Base-by-base conservation (phyloP, 2,113 vertebrate genomes). In the Nansenia antarctica region DNA sequence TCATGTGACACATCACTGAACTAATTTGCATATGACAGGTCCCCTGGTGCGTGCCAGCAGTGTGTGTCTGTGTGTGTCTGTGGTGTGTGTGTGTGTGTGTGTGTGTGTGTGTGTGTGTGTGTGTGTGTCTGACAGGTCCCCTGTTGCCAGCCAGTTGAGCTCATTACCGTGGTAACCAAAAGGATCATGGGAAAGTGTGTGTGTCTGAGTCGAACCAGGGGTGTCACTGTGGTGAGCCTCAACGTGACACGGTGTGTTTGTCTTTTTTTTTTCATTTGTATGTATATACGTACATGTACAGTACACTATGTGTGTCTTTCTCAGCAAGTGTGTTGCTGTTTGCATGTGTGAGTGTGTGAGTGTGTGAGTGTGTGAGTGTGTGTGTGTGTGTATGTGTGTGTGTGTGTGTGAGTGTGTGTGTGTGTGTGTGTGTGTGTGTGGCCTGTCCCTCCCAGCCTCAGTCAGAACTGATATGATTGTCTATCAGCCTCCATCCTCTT, bases 1-100 rank as follows among this genome's bases (percentile, higher is more conserved):
- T 82, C 79, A 81, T 80, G 85, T 88, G 86, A 86, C 83, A 87
- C 81, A 81, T 87, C 88, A 87, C 73, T 80, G 30, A 83, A 74
- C 84, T 89, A 85, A 89, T 90, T 88, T 88, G 81, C 75, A 86
- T 72, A 83, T 88, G 90, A 88, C 88, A 89, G 87, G 82, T 88
- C 86, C 83, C 82, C 79, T 85, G 77, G 80, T 83, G 83, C 78
- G 37, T 85, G 84, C 74, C 31, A 29, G 65, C 76, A 68, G 81
- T 77, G 30, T 9, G 32, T 54, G 64, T 54, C 49, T 47, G 52
- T 31, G 49, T 37, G 42, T 37, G 59, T 55, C 79, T 80, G 76
- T 31, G 58, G 67, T 42, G 63, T 61, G 30, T 67, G 67, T 42
- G 49, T 45, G 65, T 65, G 69, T 54, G 55, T 61, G 63, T 57